Conservation (phyloP, 1,140 invertebrate species). For the Drosophila repletoides region DNA sequence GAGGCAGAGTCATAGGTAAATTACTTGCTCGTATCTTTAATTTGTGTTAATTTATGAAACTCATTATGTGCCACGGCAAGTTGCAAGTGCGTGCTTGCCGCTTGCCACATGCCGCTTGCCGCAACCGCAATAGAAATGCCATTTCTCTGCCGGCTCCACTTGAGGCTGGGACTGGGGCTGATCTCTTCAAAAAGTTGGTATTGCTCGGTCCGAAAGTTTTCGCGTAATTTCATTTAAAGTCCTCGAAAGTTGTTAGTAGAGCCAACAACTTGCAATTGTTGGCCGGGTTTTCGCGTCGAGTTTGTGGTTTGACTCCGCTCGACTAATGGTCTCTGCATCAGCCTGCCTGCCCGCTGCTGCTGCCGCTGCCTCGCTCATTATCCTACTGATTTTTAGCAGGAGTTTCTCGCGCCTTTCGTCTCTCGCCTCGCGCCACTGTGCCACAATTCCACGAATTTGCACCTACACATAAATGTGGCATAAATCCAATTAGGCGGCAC, state of each 20-base stretch:
- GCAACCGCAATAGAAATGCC: slow-evolving; percentile 37
- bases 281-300: neutral
- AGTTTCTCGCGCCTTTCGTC: no score
- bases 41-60: slow-evolving; percentile 78
- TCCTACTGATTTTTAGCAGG: slow-evolving; percentile 68
- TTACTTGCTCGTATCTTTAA: slow-evolving; percentile 64
- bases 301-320: slow-evolving; percentile 53
- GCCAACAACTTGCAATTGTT: slow-evolving; percentile 70
- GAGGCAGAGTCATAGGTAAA: slow-evolving; percentile 25
- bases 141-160: neutral
- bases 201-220: slow-evolving; percentile 59
- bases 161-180: slow-evolving; percentile 26
- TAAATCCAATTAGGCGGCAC: slow-evolving; percentile 76
- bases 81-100: slow-evolving; percentile 58
- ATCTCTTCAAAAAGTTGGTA: slow-evolving; percentile 70
- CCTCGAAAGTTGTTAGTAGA: slow-evolving; percentile 66
- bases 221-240: slow-evolving; percentile 80
- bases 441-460: slow-evolving; percentile 60
- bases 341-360: neutral
- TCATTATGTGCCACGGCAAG: slow-evolving; percentile 57
- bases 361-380: slow-evolving; percentile 49
- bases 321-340: slow-evolving; percentile 11
- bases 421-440: no score
- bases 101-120: no score
- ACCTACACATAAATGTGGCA: slow-evolving; percentile 78